These are phyloP conservation scores for Molossus molossus DNA, from an alignment of 2,797 vertebrate genomes.

Conservation along the genomic window DNA sequence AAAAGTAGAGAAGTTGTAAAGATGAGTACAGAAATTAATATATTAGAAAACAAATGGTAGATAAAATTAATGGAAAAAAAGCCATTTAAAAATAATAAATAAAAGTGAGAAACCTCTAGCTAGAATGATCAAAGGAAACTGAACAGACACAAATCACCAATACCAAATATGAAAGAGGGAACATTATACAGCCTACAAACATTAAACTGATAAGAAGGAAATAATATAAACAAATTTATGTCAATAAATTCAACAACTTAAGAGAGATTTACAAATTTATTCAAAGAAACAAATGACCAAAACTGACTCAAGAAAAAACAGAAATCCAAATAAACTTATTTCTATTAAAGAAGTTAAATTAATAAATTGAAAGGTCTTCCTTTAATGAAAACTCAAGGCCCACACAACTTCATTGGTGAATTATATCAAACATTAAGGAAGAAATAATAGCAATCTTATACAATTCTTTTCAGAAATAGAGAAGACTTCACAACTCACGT, in stretches of 20 bases:
- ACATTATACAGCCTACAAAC: neutral
- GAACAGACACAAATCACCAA: neutral
- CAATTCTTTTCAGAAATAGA: neutral
- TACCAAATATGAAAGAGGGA: neutral
- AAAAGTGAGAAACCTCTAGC: conserved; percentile 19
- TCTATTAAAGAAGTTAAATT: neutral
- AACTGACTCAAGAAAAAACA: conserved; percentile 17
- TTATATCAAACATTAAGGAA: neutral
- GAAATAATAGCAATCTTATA: neutral
- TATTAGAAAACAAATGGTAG: neutral
- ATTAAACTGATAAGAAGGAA: neutral
- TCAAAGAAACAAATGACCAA: neutral
- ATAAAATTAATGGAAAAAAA: neutral
- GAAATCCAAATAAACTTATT: conserved; percentile 2
- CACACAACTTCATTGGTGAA: neutral
- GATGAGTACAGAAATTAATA: neutral
- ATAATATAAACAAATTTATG: neutral
- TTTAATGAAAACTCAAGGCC: neutral
- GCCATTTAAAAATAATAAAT: neutral
- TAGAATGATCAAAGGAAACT: neutral
- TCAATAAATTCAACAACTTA: conserved; percentile 17
- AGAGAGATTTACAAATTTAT: neutral
- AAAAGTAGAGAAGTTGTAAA: neutral
- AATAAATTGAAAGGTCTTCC: neutral
- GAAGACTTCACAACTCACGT: neutral